A percentile compares a stretch with the other conserved stretches of the same genome.
These are phyloP conservation scores for Ypsolopha sequella DNA, from an alignment of 2,888 invertebrate species.

Conservation along the genomic window DNA sequence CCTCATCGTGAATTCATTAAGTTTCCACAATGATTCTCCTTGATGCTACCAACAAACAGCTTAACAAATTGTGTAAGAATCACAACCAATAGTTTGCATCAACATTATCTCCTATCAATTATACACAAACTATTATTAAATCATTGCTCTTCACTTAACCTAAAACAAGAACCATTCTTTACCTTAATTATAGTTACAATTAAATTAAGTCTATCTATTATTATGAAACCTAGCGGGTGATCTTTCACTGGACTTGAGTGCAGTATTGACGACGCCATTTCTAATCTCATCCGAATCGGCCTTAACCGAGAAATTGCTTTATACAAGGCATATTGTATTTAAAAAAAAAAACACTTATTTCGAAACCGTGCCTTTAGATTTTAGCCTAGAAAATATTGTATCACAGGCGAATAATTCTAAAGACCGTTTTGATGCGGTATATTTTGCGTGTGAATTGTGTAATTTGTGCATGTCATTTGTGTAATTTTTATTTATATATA, in stretches of 20 bases:
- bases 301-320: no score
- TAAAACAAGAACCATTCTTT: constrained; percentile 70
- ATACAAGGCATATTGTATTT: no score
- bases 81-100: constrained; percentile 71
- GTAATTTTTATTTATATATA: no score
- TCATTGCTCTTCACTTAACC: constrained; percentile 68
- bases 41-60: constrained; percentile 62
- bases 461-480: no score
- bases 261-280: constrained; percentile 14
- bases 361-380: no score
- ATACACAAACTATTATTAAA: constrained; percentile 66
- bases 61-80: constrained; percentile 70
- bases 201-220: constrained; percentile 66
- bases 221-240: constrained; percentile 52
- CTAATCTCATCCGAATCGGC: no score
- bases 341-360: no score
- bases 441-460: no score
- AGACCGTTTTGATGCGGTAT: no score
- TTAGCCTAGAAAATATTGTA: no score
- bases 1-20: constrained; percentile 54
- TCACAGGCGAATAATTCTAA: no score
- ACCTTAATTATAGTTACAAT: constrained; percentile 66
- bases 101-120: constrained; percentile 64
- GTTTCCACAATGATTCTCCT: constrained; percentile 39
- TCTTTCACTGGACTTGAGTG: constrained; percentile 55